Conservation (phyloP, 2,888 invertebrate genomes). For the Bombylius major region DNA sequence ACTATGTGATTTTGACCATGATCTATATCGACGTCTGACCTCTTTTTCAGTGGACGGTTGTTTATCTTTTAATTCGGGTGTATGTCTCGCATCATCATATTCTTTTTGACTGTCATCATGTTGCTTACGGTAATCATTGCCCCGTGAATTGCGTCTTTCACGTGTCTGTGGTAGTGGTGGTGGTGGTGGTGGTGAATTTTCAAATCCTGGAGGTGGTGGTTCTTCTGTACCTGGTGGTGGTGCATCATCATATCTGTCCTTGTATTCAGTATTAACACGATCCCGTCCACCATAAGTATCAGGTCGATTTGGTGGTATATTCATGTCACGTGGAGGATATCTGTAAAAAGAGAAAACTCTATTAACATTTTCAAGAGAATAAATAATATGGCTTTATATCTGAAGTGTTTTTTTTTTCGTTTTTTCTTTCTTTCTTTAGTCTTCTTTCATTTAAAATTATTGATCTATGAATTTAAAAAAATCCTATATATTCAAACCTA, state of each 20-base stretch:
- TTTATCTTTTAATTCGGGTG: conserved; percentile 6
- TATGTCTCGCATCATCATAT: not conserved
- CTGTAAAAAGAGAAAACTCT: conserved; percentile 6
- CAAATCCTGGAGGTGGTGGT: conserved; percentile 49
- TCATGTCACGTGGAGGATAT: conserved; percentile 2
- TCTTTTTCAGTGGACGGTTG: conserved; percentile 4
- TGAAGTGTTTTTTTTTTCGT: too few species aligned
- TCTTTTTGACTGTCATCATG: conserved; percentile 1
- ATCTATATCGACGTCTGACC: conserved; percentile 7
- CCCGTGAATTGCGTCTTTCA: conserved; percentile 9
- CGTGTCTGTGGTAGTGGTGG: conserved; percentile 1
- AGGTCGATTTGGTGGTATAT: not conserved
- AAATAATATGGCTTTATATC: too few species aligned
- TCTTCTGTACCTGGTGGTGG: conserved; percentile 49
- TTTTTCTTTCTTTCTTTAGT: too few species aligned
- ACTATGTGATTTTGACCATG: conserved; percentile 11
- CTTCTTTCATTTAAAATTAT: too few species aligned
- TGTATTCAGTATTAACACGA: conserved; percentile 10
- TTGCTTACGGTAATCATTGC: conserved; percentile 1
- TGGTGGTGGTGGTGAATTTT: conserved; percentile 22
- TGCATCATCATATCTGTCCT: conserved; percentile 41
- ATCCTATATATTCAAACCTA: too few species aligned
- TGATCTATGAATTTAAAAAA: too few species aligned
- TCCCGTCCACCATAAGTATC: not conserved
- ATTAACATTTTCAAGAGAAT: conserved; percentile 1